phyloP scores from a whole-genome alignment of 2,113 vertebrate genomes.

The Sapayoa aenigma region DNA sequence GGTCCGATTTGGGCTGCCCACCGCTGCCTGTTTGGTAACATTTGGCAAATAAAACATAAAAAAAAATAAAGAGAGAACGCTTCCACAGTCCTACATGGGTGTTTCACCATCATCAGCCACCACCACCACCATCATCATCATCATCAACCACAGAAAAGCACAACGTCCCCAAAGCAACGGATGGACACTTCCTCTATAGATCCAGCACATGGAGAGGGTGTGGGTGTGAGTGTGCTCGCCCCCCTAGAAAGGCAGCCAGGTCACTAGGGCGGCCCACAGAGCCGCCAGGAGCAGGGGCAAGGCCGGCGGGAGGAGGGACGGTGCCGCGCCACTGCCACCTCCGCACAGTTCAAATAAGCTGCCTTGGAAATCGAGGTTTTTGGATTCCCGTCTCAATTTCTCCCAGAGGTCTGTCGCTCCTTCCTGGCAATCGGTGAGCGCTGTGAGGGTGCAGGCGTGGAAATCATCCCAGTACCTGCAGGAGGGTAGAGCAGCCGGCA shows the following conservation, averaged over 20 bases:
- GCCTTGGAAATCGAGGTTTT: slow-evolving; percentile 94
- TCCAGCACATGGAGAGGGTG: slow-evolving; percentile 70
- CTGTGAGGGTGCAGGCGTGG: slow-evolving; percentile 92
- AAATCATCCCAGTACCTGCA: slow-evolving; percentile 97
- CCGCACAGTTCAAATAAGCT: slow-evolving; percentile 97
- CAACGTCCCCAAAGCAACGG: slow-evolving; percentile 66
- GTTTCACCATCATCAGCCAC: slow-evolving; percentile 59
- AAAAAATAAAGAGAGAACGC: slow-evolving; percentile 9
- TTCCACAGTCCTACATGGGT: slow-evolving; percentile 75
- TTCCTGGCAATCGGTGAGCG: slow-evolving; percentile 97
- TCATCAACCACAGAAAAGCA: slow-evolving; percentile 75
- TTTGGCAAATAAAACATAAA: slow-evolving; percentile 77
- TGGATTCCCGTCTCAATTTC: slow-evolving; percentile 95
- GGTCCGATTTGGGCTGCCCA: slow-evolving; percentile 76
- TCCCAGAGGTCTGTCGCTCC: slow-evolving; percentile 96
- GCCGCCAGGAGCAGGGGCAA: slow-evolving; percentile 78
- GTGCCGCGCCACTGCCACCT: slow-evolving; percentile 79
- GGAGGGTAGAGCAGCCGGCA: slow-evolving; percentile 58
- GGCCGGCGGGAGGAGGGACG: slow-evolving; percentile 66
- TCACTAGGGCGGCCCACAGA: slow-evolving; percentile 83
- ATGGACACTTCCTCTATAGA: slow-evolving; percentile 71
- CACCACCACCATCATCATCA: slow-evolving; percentile 62
- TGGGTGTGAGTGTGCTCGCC: slow-evolving; percentile 51
- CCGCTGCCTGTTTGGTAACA: slow-evolving; percentile 75
- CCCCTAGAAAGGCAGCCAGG: slow-evolving; percentile 88